These are phyloP conservation scores for Carcina quercana DNA, from an alignment of 2,888 invertebrate species.

Conservation along the genomic window DNA sequence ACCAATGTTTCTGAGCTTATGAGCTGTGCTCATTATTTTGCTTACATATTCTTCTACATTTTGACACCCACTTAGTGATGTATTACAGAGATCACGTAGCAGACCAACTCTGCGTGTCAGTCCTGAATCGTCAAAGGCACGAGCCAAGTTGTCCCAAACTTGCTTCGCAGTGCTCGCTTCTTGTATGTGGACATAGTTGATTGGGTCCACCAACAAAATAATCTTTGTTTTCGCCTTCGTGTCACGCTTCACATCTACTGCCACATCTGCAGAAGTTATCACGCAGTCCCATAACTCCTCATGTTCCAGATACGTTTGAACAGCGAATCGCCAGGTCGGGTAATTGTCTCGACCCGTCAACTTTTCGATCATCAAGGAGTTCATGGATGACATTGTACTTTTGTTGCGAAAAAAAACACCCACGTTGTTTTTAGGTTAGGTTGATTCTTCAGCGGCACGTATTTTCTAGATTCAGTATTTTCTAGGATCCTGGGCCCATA, in stretches of 20 bases:
- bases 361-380: conserved; percentile 12
- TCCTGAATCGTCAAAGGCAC: conserved; percentile 10
- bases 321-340: conserved; percentile 17
- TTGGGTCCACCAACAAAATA: conserved; percentile 9
- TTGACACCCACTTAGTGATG: neutral
- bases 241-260: too few species aligned
- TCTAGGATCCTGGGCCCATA: too few species aligned
- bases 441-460: too few species aligned
- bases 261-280: neutral
- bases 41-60: conserved; percentile 7
- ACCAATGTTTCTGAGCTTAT: conserved; percentile 2
- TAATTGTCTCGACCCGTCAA: conserved; percentile 17
- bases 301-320: conserved; percentile 16
- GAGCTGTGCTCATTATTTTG: conserved; percentile 7
- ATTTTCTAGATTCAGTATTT: too few species aligned
- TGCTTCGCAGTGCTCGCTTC: conserved; percentile 5
- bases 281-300: conserved; percentile 19
- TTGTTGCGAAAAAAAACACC: too few species aligned
- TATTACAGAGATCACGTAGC: neutral
- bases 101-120: neutral
- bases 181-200: conserved; percentile 7
- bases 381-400: neutral
- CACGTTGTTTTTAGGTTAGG: too few species aligned
- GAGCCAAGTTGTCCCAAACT: conserved; percentile 9
- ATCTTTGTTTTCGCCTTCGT: too few species aligned